These are phyloP conservation scores for Mallateleia sp. DNA, from an alignment of 2,888 invertebrate species.

Conservation along the genomic window DNA sequence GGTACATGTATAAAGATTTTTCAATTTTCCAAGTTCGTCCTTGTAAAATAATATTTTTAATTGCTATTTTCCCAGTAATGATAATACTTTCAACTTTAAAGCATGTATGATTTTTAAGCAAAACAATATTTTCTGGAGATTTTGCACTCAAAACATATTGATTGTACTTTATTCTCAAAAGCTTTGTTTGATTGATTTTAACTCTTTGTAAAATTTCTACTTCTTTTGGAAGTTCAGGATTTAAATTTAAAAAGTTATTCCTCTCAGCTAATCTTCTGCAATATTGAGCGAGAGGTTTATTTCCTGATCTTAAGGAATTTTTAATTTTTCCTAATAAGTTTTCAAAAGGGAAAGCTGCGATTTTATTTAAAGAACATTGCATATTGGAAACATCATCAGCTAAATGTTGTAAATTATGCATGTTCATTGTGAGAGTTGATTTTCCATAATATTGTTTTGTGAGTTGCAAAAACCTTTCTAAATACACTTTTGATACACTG, in stretches of 20 bases:
- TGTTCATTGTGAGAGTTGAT: constrained; percentile 16
- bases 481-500: constrained; percentile 29
- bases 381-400: constrained; percentile 36
- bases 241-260: too few species aligned
- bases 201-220: constrained; percentile 11
- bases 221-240: constrained; percentile 20
- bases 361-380: constrained; percentile 30
- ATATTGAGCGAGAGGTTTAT: constrained; percentile 25
- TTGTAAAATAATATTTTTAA: neutral
- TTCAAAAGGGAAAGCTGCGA: constrained; percentile 31
- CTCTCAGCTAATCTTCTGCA: constrained; percentile 39
- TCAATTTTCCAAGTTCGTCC: constrained; percentile 4
- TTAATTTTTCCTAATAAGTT: constrained; percentile 31
- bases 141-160: constrained; percentile 3
- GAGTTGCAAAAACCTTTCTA: constrained; percentile 7
- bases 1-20: too few species aligned
- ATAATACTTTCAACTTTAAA: constrained; percentile 11
- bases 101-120: constrained; percentile 5
- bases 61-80: neutral
- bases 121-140: constrained; percentile 22
- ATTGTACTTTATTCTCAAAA: constrained; percentile 14
- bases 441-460: constrained; percentile 36
- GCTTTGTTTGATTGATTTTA: constrained; percentile 7
- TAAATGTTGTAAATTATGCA: constrained; percentile 50
- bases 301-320: constrained; percentile 17